phyloP scores from a whole-genome alignment of 53 echinoderm and acorn worm species.

The Stichopus horrens region DNA sequence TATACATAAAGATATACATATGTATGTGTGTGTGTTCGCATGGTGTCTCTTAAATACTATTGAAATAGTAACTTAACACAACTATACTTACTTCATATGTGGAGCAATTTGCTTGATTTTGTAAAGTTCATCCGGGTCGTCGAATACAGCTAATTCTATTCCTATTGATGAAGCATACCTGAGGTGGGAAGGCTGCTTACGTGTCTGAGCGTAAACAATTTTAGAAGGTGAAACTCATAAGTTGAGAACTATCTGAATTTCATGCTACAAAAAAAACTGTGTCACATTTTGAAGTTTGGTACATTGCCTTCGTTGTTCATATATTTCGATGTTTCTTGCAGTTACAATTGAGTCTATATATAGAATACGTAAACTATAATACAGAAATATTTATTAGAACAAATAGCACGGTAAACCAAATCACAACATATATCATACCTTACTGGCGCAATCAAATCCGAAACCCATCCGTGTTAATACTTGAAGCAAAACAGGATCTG shows the following conservation, averaged over 20 bases:
- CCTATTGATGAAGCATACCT: slow-evolving; percentile 65
- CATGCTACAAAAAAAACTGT: not conserved
- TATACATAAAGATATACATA: too few species aligned
- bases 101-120: slow-evolving; percentile 79
- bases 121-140: slow-evolving; percentile 80
- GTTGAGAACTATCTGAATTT: not conserved
- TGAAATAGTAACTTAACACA: too few species aligned
- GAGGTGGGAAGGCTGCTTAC: slow-evolving; percentile 85
- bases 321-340: too few species aligned
- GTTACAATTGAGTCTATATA: too few species aligned
- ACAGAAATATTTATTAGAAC: too few species aligned
- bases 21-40: too few species aligned
- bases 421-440: slow-evolving; percentile 32
- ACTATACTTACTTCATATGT: slow-evolving; percentile 55
- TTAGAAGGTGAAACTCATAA: slow-evolving; percentile 62
- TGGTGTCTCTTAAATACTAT: too few species aligned
- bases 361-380: too few species aligned
- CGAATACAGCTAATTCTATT: slow-evolving; percentile 77
- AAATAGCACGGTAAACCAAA: too few species aligned
- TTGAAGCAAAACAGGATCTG: slow-evolving; percentile 52
- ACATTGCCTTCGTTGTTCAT: too few species aligned
- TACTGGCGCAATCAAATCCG: slow-evolving; percentile 76
- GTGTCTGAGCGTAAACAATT: slow-evolving; percentile 91
- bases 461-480: slow-evolving; percentile 44
- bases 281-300: too few species aligned